Evolutionary conservation across 2,797 vertebrate genomes (phyloP).

Genomic region (Phaenicophaeus curvirostris): DNA sequence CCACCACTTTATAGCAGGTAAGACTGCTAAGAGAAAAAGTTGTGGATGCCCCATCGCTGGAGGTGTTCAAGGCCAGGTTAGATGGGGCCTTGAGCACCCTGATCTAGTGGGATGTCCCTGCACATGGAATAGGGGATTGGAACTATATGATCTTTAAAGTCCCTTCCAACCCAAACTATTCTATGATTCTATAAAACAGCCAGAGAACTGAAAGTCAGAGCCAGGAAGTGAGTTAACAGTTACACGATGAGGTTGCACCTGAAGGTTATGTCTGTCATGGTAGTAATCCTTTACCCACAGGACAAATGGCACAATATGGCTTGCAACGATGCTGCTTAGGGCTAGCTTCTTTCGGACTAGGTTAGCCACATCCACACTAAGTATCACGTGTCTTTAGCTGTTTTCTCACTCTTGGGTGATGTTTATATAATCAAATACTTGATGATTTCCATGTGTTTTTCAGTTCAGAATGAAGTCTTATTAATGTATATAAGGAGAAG

Average conservation of each 20-base stretch:
- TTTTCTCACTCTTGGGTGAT: not conserved
- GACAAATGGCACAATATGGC: not conserved
- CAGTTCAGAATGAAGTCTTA: not conserved
- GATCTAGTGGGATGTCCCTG: no score
- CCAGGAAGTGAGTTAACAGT: not conserved
- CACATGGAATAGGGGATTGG: no score
- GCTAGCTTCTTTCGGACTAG: not conserved
- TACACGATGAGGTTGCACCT: accelerated
- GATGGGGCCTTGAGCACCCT: no score
- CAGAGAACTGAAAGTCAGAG: not conserved
- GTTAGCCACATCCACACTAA: not conserved
- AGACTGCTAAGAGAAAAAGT: not conserved
- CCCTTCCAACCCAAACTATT: no score
- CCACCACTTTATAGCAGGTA: not conserved
- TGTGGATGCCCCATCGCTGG: no score
- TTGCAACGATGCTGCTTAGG: not conserved
- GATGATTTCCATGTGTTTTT: not conserved
- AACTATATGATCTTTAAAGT: no score
- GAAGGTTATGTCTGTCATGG: not conserved
- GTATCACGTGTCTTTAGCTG: accelerated
- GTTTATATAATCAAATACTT: accelerated
- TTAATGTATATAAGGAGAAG: not conserved
- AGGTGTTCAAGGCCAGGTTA: no score
- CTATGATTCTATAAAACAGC: not conserved
- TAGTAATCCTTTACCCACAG: not conserved